Base-by-base conservation (phyloP, 2,797 vertebrate genomes). In the Ctenopoma multispine region DNA sequence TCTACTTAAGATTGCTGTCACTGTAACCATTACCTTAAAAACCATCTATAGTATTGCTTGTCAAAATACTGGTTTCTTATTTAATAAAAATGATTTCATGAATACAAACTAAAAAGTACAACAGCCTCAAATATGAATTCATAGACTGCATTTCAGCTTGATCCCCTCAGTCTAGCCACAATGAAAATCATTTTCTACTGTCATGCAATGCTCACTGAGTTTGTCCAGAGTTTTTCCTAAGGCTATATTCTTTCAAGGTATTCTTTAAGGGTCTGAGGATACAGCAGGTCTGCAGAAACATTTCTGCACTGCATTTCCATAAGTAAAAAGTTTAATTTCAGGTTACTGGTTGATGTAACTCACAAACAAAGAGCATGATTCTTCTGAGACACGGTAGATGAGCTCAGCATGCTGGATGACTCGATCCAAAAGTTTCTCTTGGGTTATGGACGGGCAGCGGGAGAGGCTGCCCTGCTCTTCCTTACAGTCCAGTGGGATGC, bases 341-440 rank as follows among this genome's bases (percentile, higher is more conserved):
- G 8, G 14, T 8, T 31, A 40, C 21, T 41, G 38, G 14, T 51
- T n/a, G 7, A 6, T n/a, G 36, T 38, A 83, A 92, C 94, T 95
- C 80, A 94, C 93, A 86, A 93, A 94, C 49, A 94, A 69, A 64
- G 91, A 75, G 59, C 90, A 93, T 0, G 91, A 91, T 72, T 95
- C 94, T 74, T 94, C 92, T 0, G 94, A 92, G 74, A 94, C 90
- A 0, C 88, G 89, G 69, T 92, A 93, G 88, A 95, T 94, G 64
- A 94, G 90, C 84, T 95, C 93, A 4, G 92, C 90, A 5, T 94
- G 92, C 69, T 93, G 93, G 84, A 95, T 93, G 85, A 93, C 90
- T 71, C 93, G 88, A 72, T 95, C 93, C 2, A 95, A 89, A 69
- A 94, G 92, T 74, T 95, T 93, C 76, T 95, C 93, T 41, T 92